Evolutionary conservation across 2,113 vertebrate genomes (phyloP), one percentile per base, ranked within the genome.

Genomic region (Callospermophilus lateralis): DNA sequence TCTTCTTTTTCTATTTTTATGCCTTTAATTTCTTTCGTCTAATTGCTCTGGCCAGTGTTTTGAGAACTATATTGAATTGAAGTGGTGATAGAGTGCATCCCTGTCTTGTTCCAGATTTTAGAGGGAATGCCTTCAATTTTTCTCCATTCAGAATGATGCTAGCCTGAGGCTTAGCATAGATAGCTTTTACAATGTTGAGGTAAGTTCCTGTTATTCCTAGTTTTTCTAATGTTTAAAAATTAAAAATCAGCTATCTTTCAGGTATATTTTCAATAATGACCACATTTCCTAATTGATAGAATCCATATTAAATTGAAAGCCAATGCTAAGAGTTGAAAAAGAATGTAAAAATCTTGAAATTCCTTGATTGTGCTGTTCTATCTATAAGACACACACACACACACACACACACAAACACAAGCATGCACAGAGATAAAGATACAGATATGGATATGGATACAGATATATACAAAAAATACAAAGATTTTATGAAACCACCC

Each of bases 241-340:
- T 84, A 74, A 42, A 42, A 42, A 42, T 42, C 42, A 42, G 42
- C 42, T 42, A 19, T 81, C 19, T 92, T 89, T 84, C 48, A 84
- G 20, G 39, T 76, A 61, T 10, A 76, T 61, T 80, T 84, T 78
- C 87, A 89, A 4, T 90, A 90, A 76, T 26, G 7, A 17, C 89
- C 55, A 58, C 20, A 93, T 93, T 97, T 95, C 37, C 48, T 95
- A 94, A 91, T 26, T 94, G 78, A 32, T 55, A 80, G 32, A 96
- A 61, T 76, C 34, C 9, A 83, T 4, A 93, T 24, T 86, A 93
- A 73, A 89, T 81, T 77, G 90, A 93, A 89, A 76, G 32, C 8
- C 81, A 83, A 16, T 11, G 6, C 24, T 67, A 1, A 53, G 8
- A 80, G 72, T 55, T 90, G 20, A 85, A 94, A 93, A 68, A 51